Evolutionary conservation across 2,113 vertebrate genomes (phyloP).

Genomic region (Melanotaenia duboulayi): DNA sequence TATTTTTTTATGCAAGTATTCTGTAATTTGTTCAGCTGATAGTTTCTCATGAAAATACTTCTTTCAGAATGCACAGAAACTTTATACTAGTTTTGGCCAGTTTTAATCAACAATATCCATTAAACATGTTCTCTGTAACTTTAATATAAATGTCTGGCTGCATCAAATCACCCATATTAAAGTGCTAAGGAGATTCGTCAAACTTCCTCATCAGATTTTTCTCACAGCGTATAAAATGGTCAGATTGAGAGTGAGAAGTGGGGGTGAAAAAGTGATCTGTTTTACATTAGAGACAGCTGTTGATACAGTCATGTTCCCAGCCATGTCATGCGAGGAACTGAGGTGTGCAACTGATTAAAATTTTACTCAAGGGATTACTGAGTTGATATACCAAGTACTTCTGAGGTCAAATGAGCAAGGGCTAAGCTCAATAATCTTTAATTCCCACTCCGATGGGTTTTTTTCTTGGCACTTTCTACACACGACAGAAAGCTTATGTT

Average conservation of each 20-base stretch:
- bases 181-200: background rate
- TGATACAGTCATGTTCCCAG: conserved; percentile 13
- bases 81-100: background rate
- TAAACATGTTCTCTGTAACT: too few species aligned
- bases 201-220: conserved; percentile 12
- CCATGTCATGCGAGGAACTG: conserved; percentile 26
- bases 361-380: conserved; percentile 63
- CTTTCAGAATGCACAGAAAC: background rate
- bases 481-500: conserved; percentile 20
- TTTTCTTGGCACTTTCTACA: conserved; percentile 63
- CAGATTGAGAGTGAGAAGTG: conserved; percentile 3
- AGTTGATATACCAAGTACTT: conserved; percentile 67
- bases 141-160: background rate
- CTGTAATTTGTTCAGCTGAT: background rate
- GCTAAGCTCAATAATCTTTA: conserved; percentile 75
- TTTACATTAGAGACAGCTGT: conserved; percentile 36
- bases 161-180: conserved; percentile 4
- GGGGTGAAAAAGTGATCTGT: conserved; percentile 18
- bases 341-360: conserved; percentile 71
- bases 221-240: conserved; percentile 2
- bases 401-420: conserved; percentile 68
- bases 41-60: background rate
- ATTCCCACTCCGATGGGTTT: conserved; percentile 66
- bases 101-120: background rate
- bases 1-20: too few species aligned